Conservation (phyloP, 2,797 vertebrate genomes). For the Phalanger gymnotis region DNA sequence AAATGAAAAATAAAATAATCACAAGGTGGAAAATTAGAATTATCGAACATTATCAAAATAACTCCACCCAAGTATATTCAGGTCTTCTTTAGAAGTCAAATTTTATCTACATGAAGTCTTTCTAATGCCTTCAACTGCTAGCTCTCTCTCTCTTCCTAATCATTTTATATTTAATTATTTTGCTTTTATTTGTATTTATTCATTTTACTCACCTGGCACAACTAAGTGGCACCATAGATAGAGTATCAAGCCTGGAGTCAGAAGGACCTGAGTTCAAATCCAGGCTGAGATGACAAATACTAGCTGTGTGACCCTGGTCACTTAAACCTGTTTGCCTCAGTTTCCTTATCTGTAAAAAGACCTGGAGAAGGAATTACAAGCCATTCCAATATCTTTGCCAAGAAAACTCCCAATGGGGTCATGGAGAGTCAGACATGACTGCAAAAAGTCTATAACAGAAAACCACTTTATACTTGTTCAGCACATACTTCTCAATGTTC, state of each 20-base stretch:
- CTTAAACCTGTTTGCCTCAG: background rate
- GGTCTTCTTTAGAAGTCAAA: constrained; percentile 39
- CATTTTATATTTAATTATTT: background rate
- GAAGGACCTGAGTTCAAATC: background rate
- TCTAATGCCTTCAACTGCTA: background rate
- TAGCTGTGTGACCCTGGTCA: background rate
- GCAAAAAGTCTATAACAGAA: background rate
- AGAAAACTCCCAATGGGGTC: background rate
- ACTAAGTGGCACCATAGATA: background rate
- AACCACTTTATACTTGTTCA: background rate
- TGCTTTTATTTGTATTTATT: background rate
- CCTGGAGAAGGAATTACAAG: background rate
- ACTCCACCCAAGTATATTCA: constrained; percentile 1
- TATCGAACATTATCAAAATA: constrained; percentile 61
- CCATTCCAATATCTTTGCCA: background rate
- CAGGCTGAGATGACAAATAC: background rate
- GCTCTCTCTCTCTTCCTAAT: background rate
- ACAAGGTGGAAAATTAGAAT: constrained; percentile 8
- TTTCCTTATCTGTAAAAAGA: background rate
- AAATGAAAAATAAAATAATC: constrained; percentile 56
- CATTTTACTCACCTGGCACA: background rate
- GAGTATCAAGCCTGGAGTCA: background rate
- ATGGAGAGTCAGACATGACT: background rate
- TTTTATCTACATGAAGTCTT: background rate
- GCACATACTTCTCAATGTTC: background rate